Evolutionary conservation across 2,888 invertebrate genomes (phyloP), one percentile per base, ranked within the genome.

Genomic region (Dorcus parallelipipedus): DNA sequence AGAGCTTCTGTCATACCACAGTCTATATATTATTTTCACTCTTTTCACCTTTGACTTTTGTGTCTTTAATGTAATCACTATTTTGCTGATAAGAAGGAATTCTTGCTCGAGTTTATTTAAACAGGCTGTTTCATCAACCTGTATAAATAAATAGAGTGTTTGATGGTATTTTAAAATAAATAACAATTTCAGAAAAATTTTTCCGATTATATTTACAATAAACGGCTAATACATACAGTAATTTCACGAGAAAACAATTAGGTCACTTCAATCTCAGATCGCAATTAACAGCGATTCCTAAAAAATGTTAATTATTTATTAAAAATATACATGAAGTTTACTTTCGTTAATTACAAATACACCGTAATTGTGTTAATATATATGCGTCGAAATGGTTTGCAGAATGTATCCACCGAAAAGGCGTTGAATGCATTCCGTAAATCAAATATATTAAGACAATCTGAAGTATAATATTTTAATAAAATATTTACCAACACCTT

Each of bases 131-230:
- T n/a, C n/a, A n/a, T n/a, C n/a, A n/a, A n/a, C n/a, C 14, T 14
- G 14, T 14, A 14, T 33, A 33, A 33, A 33, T 33, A 33, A 33
- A 0, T 14, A 14, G 14, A 14, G 14, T 14, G 14, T 14, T 1
- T 14, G 14, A 14, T 14, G 20, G 20, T 20, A 3, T 20, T 20
- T 20, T 0, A 17, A 38, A 38, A 38, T 40, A 6, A 52, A 52
- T 14, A 52, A 23, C 38, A 9, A 42, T 49, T 57, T 26, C 49
- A 41, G 54, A 43, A 49, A 54, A 20, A 20, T 62, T 62, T 62
- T 60, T 64, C 66, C 64, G 60, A 63, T 64, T 69, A 69, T 70
- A 70, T 70, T 69, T 70, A 70, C 69, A 70, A 61, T 67, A 61
- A 66, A 65, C 60, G 59, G 63, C 66, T 70, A 67, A 65, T 68